Conservation (phyloP, 2,113 vertebrate species). For the Ailuropoda melanoleuca region DNA sequence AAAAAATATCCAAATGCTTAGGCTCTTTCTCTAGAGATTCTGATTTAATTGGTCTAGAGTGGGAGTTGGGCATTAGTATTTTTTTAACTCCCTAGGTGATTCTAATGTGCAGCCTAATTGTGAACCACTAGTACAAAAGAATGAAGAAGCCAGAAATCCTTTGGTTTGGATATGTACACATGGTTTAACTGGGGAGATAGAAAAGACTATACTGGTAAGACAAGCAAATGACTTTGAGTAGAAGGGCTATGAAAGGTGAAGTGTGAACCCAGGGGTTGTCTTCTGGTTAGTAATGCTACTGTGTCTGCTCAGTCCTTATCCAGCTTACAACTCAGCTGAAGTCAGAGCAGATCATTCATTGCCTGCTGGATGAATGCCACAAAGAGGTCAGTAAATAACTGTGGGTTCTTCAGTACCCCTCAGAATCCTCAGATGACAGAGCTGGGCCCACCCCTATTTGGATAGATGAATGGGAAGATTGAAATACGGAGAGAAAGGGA, state of each 20-base stretch:
- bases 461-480: not conserved
- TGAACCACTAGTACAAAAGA: constrained; percentile 31
- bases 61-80: not conserved
- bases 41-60: constrained; percentile 18
- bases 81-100: constrained; percentile 1
- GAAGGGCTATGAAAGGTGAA: not conserved
- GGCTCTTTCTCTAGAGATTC: not conserved
- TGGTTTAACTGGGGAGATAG: not conserved
- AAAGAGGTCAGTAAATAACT: constrained; percentile 88
- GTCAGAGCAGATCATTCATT: constrained; percentile 84
- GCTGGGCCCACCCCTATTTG: not conserved
- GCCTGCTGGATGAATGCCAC: constrained; percentile 89
- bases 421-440: not conserved
- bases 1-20: constrained; percentile 4
- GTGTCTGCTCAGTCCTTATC: constrained; percentile 89
- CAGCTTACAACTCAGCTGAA: constrained; percentile 89
- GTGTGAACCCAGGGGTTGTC: not conserved
- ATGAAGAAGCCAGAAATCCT: not conserved
- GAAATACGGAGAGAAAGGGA: not conserved
- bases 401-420: not conserved
- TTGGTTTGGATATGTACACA: not conserved
- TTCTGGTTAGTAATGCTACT: constrained; percentile 58
- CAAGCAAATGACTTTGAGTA: not conserved
- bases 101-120: not conserved
- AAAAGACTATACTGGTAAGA: not conserved